These are phyloP conservation scores for Hedychridium roseum DNA, from an alignment of 2,888 invertebrate species.

Conservation along the genomic window DNA sequence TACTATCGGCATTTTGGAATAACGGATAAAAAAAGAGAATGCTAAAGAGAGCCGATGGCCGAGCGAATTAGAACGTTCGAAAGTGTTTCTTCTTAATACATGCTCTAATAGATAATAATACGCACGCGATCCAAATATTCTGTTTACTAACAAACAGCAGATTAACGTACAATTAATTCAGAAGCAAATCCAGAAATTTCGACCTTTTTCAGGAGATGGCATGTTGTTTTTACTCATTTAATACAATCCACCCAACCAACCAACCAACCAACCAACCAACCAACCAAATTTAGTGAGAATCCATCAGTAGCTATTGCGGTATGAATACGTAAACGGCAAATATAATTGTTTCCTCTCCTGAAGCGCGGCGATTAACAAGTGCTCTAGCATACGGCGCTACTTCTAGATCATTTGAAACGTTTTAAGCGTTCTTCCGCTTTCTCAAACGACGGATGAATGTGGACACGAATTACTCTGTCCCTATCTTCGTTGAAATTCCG, in stretches of 20 bases:
- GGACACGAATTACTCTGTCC: no score
- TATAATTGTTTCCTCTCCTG: no score
- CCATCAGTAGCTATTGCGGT: constrained; percentile 14
- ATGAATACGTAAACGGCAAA: constrained; percentile 19
- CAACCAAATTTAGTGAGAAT: no score
- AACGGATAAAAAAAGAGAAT: no score
- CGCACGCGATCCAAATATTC: constrained; percentile 30
- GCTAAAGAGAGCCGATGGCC: no score
- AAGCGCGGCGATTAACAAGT: no score
- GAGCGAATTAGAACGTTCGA: constrained; percentile 21
- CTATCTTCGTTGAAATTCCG: no score
- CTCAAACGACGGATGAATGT: no score
- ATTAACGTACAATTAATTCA: constrained; percentile 35
- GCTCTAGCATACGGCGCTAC: no score
- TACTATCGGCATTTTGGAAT: constrained; percentile 45
- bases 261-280: no score
- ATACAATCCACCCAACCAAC: constrained; percentile 19
- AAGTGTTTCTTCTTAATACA: constrained; percentile 33
- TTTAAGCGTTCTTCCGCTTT: no score
- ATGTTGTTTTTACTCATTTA: constrained; percentile 49
- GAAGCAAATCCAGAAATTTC: constrained; percentile 52
- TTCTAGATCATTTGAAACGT: no score
- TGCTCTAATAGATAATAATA: constrained; percentile 36
- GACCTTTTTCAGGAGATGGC: constrained; percentile 61
- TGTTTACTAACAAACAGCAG: constrained; percentile 41